A percentile compares a stretch with the other conserved stretches of the same genome.
These are phyloP conservation scores for Spermophilus dauricus DNA, from an alignment of 2,113 vertebrate genomes.

Conservation along the genomic window DNA sequence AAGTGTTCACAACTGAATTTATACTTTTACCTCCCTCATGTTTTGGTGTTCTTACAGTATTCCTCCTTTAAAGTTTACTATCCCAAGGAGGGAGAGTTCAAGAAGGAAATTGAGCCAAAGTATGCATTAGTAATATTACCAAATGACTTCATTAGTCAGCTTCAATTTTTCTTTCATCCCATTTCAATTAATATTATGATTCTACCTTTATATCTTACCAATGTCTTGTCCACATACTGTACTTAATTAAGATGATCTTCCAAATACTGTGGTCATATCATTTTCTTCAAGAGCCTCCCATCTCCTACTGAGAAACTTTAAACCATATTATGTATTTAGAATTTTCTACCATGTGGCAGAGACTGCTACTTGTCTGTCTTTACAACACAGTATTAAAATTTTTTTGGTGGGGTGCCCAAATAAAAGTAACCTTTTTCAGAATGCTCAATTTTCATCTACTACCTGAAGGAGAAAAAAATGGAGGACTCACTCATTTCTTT, in stretches of 20 bases:
- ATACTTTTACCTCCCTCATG: neutral
- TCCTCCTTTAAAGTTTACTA: neutral
- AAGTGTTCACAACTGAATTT: neutral
- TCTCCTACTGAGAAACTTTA: neutral
- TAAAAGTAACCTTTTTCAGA: neutral
- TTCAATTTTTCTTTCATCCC: neutral
- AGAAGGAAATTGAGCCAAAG: neutral
- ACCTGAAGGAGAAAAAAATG: neutral
- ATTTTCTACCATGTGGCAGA: neutral
- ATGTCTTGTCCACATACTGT: neutral
- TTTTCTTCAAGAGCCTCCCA: neutral
- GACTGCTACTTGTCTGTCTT: neutral
- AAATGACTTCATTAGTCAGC: neutral
- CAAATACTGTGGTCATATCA: neutral
- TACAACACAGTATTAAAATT: neutral
- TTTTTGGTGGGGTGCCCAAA: neutral
- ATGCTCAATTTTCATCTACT: neutral
- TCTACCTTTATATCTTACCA: neutral
- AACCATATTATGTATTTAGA: neutral
- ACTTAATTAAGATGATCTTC: neutral
- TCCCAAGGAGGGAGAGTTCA: neutral
- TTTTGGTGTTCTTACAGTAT: neutral
- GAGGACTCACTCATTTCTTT: neutral
- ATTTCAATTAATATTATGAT: neutral
- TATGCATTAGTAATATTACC: neutral